phyloP scores from a whole-genome alignment of 2,888 invertebrate genomes.

The Beris morrisii region DNA sequence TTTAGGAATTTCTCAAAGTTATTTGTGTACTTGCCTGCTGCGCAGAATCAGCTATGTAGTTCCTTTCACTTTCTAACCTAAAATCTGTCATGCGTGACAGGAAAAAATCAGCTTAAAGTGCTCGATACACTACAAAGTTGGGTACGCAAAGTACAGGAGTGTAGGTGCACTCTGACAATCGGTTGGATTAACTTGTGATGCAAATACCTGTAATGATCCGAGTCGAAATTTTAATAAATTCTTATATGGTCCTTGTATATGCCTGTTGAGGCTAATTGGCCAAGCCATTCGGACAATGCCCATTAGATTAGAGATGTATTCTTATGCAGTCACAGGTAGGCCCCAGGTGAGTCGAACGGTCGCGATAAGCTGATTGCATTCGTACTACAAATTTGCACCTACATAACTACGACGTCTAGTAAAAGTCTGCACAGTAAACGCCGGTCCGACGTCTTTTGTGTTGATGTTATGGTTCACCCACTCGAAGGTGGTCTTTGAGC shows the following conservation, averaged over 20 bases:
- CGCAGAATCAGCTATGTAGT: no score
- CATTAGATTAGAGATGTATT: constrained; percentile 17
- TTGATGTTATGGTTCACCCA: constrained; percentile 18
- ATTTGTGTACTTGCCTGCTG: no score
- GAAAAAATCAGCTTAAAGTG: not conserved
- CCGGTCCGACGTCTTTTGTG: constrained; percentile 5
- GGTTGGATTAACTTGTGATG: not conserved
- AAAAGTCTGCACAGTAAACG: no score
- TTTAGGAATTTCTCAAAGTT: no score
- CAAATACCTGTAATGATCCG: not conserved
- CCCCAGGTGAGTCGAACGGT: not conserved
- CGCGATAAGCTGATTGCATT: constrained; percentile 19
- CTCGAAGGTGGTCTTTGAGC: constrained; percentile 19
- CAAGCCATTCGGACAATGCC: constrained; percentile 13
- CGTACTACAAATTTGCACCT: constrained; percentile 15
- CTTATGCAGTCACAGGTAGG: not conserved
- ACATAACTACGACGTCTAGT: not conserved
- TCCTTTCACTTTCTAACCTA: constrained; percentile 27
- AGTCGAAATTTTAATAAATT: no score
- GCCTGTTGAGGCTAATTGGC: constrained; percentile 9
- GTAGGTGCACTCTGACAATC: not conserved
- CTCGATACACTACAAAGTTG: not conserved
- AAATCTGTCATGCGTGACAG: constrained; percentile 18
- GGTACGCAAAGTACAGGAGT: no score
- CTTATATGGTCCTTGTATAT: no score